Evolutionary conservation across 2,888 invertebrate species (phyloP), one percentile per base, ranked within the genome.

Genomic region (Tribolium freemani): DNA sequence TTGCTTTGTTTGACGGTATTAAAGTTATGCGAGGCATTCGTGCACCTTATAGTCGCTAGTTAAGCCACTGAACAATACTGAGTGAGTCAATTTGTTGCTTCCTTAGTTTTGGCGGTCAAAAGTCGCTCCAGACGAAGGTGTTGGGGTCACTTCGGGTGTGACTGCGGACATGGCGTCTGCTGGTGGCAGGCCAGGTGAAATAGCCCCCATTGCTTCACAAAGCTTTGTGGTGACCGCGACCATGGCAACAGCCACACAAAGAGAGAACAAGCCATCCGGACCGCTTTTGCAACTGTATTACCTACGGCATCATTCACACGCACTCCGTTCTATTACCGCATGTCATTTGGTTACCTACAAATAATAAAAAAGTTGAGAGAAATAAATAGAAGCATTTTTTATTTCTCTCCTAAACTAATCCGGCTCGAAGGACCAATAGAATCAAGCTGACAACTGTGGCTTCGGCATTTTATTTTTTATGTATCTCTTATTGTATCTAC

Each of bases 231-330:
- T 69, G 70, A 78, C 78, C 72, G 79, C 78, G 77, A 75, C 79
- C 79, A 78, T 79, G 77, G 78, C 77, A 79, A 79, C 78, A 72
- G 77, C 77, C 77, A 54, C 78, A 77, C 75, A 77, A 78, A 79
- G 77, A 75, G 77, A 73, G 69, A 71, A 73, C 73, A 73, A 75
- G 20, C 71, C 73, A 71, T 69, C 75, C 72, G 61, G 57, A 71
- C 74, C 73, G 72, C 73, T 50, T 71, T 67, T 68, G 70, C 54
- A 48, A 68, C 71, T 71, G 67, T 54, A 38, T 50, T 31, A 63
- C 63, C 63, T 11, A 16, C 51, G 38, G 51, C 51, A 51, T 50
- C 63, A 63, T 31, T 50, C 63, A 51, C 50, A 50, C 61, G 46
- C 61, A 46, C 63, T 51, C 51, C 51, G 38, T 20, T 30, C 31